phyloP scores from a whole-genome alignment of 1,140 invertebrate species.

The Ectropis grisescens region DNA sequence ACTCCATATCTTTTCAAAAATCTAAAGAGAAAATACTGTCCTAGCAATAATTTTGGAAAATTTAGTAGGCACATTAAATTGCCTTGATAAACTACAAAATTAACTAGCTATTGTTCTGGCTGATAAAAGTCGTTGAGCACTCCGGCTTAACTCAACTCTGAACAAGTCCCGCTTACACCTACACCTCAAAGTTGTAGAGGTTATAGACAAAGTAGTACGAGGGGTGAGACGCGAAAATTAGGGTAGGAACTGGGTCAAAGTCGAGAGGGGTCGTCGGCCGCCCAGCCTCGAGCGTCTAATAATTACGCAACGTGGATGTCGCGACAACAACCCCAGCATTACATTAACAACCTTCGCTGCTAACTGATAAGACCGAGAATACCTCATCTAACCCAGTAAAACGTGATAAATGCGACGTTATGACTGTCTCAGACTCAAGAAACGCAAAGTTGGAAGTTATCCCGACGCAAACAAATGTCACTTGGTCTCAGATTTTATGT shows the following conservation, averaged over 20 bases:
- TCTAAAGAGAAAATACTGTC: no score
- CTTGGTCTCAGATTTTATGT: constrained; percentile 3
- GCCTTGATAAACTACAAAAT: no score
- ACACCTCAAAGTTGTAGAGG: no score
- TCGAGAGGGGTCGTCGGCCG: constrained; percentile 47
- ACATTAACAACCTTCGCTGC: not conserved
- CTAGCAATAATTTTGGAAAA: no score
- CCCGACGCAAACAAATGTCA: constrained; percentile 10
- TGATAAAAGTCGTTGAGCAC: no score
- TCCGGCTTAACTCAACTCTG: no score
- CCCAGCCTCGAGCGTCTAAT: constrained; percentile 32
- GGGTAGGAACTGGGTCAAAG: constrained; percentile 61
- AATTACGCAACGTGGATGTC: constrained; percentile 51
- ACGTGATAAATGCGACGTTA: constrained; percentile 14
- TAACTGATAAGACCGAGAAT: no score
- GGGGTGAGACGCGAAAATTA: constrained; percentile 55
- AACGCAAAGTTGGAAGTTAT: constrained; percentile 11
- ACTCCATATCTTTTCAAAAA: no score
- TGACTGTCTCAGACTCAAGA: constrained; percentile 13
- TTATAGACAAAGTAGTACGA: not conserved
- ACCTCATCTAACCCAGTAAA: no score
- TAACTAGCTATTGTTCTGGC: no score
- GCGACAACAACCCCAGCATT: constrained; percentile 11
- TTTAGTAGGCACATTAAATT: no score
- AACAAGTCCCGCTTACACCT: no score